Base-by-base conservation (phyloP, 1,140 invertebrate genomes). In the Aphelinus atriplicis region DNA sequence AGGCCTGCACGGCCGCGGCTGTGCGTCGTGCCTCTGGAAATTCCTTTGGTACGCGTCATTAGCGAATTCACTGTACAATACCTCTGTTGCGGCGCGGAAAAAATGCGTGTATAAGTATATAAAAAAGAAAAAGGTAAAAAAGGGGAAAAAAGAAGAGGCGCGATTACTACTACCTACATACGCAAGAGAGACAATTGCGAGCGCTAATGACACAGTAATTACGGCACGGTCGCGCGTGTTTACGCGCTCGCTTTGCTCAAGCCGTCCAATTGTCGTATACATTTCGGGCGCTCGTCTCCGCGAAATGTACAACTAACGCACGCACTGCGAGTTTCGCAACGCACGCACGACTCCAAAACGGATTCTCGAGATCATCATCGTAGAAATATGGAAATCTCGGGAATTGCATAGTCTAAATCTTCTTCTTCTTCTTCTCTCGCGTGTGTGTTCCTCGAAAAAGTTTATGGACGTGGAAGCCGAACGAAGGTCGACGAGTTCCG, bases 131-230 rank as follows among this genome's bases (percentile, higher is more conserved):
- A 47, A 48, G n/a, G 10, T 10, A 7, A 26, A 26, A 26, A 26
- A 26, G 26, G 26, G 26, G 26, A n/a, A 47, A 57, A 73, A 66
- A 9, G 9, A 57, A 51, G 10, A 7, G 61, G n/a, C 7, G 56
- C 7, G 61, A 55, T 55, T 5, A 7, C 10, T 26, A 42, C 53
- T 6, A 10, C 3, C n/a, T 50, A 10, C 7, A 46, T 46, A 46
- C 53, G 55, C 46, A 60, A 26, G 26, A 73, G 56, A 53, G 64
- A 61, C 71, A 67, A 73, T 67, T 67, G 61, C 61, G 46, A 48
- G 7, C 51, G 55, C 60, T 73, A 73, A 73, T 66, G 71, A 66
- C 71, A 47, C 26, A 51, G 56, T 60, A 73, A 73, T 73, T 73
- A 67, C 26, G 26, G 63, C 56, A 61, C 61, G 26, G 60, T n/a